phyloP scores from a whole-genome alignment of 2,113 vertebrate species.

The Progne subis region DNA sequence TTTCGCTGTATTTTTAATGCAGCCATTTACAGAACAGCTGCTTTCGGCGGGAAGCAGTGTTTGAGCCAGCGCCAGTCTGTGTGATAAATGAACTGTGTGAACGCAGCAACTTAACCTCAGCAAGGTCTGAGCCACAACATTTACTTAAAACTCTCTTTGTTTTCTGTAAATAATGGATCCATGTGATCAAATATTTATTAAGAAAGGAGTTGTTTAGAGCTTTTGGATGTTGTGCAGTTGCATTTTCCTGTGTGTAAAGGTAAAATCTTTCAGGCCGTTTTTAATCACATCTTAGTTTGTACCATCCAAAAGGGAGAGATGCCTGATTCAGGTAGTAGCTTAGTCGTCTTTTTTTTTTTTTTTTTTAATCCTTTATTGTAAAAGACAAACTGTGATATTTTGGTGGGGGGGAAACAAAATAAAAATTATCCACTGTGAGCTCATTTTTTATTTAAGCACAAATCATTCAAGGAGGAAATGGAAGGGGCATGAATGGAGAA shows the following conservation, averaged over 20 bases:
- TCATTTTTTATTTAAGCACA: not conserved
- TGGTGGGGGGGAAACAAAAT: not conserved
- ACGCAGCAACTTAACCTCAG: slow-evolving; percentile 23
- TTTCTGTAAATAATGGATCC: slow-evolving; percentile 24
- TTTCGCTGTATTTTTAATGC: slow-evolving; percentile 24
- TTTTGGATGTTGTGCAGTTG: not conserved
- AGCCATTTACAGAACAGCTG: slow-evolving; percentile 43
- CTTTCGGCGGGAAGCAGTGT: not conserved
- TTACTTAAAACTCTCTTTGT: slow-evolving; percentile 31
- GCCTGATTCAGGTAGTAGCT: not conserved
- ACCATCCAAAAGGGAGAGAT: not conserved
- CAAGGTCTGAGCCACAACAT: not conserved
- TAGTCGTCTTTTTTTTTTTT: not conserved
- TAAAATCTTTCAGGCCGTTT: not conserved
- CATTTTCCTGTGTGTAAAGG: not conserved
- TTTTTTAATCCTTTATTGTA: no score
- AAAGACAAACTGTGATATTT: no score
- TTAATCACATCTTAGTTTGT: not conserved
- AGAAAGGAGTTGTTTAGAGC: not conserved
- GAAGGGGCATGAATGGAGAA: not conserved
- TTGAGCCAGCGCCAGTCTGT: not conserved
- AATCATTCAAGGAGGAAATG: not conserved
- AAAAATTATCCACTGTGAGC: not conserved
- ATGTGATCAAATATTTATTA: slow-evolving; percentile 49
- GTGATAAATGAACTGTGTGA: slow-evolving; percentile 39